Percentiles rank a stretch among this genome's conserved stretches.
Conservation (phyloP, 2,797 vertebrate genomes). For the Pteropus rufus region DNA sequence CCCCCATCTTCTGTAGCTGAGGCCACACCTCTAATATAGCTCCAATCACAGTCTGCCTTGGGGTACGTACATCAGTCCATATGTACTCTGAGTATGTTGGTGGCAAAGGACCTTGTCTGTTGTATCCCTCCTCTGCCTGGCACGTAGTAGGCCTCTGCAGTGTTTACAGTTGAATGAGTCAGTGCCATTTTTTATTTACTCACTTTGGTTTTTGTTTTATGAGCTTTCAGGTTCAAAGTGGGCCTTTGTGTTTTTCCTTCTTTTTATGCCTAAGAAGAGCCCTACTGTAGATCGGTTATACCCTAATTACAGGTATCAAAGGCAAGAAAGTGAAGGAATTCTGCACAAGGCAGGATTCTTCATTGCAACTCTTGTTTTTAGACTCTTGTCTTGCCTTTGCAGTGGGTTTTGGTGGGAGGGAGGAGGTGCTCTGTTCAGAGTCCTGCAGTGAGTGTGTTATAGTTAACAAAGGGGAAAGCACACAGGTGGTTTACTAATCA, state of each 20-base stretch:
- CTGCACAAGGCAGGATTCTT: not conserved
- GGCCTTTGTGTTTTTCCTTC: slow-evolving; percentile 36
- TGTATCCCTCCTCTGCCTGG: not conserved
- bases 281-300: not conserved
- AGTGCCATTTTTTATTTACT: slow-evolving; percentile 1
- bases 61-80: not conserved
- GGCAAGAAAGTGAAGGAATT: slow-evolving; percentile 22
- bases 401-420: slow-evolving; percentile 36
- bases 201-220: slow-evolving; percentile 61
- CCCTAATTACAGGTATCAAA: slow-evolving; percentile 31
- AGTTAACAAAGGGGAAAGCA: slow-evolving; percentile 1
- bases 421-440: not conserved
- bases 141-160: slow-evolving; percentile 44
- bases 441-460: not conserved
- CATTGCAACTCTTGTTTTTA: not conserved
- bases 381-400: not conserved
- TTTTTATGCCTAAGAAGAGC: slow-evolving; percentile 34
- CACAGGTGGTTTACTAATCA: slow-evolving; percentile 55
- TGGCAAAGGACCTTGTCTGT: not conserved
- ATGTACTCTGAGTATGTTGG: not conserved
- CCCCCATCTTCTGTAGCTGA: not conserved
- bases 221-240: slow-evolving; percentile 43
- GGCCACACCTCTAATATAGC: not conserved
- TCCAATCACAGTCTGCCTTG: not conserved
- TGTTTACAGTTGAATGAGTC: slow-evolving; percentile 52